Base-by-base conservation (phyloP, 1,140 invertebrate species). In the Neotoxoptera formosana region DNA sequence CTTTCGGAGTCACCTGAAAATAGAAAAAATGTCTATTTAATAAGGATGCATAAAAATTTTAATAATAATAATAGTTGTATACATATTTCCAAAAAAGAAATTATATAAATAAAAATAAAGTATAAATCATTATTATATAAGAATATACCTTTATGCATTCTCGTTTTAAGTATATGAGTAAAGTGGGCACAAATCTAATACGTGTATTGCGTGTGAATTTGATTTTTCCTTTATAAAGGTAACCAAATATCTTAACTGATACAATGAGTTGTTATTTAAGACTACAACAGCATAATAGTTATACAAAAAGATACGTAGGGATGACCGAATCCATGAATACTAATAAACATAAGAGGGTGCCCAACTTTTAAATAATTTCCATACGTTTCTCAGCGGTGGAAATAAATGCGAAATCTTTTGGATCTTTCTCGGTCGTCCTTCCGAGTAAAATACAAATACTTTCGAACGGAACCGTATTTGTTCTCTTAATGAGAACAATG, bases 1-100 rank as follows among this genome's bases (percentile, higher is more conserved):
- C 88, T 90, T 56, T 90, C 88, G 11, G 88, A 23, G 51, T 90
- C 25, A 90, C 88, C 88, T 90, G 51, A 41, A 56, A 90, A 34
- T 36, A 88, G 17, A 48, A 56, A 89, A 56, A 56, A 41, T 2
- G 41, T 41, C 7, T 36, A n/a, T 25, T 48, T 21, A 36, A 83
- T 20, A 36, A 81, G 4, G 14, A n/a, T 17, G 30, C 67, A 76
- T 76, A n/a, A 76, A 34, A 76, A 20, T 81, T 81, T 41, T 41
- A 76, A 53, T 84, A 21, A 25, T 25, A 84, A 45, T n/a, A 76
- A 76, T 76, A 76, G 14, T n/a, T 76, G 11, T n/a, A n/a, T 17
- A 76, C 30, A 67, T 67, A 14, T n/a, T 6, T 67, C 30, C 6
- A n/a, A 67, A n/a, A 14, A 67, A 76, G 14, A n/a, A 76, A 6